phyloP scores from a whole-genome alignment of 2,888 invertebrate species.

The Melangyna quadrimaculata region DNA sequence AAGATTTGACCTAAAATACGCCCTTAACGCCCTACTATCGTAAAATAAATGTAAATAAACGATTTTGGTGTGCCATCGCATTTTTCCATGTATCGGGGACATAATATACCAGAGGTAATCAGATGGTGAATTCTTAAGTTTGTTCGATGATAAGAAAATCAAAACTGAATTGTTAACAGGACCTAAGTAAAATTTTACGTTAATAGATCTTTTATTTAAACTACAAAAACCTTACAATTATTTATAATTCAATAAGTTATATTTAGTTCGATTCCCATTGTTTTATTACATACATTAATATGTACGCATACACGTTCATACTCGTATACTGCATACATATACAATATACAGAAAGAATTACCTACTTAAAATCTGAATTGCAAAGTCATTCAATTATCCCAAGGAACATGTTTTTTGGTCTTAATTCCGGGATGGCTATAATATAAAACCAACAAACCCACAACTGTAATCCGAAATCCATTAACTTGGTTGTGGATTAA shows the following conservation, averaged over 20 bases:
- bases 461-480: constrained; percentile 68
- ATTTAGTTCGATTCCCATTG: not conserved
- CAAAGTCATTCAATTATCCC: not conserved
- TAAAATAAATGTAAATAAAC: too few species aligned
- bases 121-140: too few species aligned
- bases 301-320: too few species aligned
- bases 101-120: too few species aligned
- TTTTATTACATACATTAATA: not conserved
- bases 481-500: constrained; percentile 65
- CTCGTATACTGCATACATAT: too few species aligned
- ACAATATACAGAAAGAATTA: not conserved
- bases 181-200: too few species aligned
- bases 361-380: not conserved
- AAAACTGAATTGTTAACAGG: too few species aligned
- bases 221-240: not conserved
- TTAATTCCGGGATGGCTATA: constrained; percentile 59
- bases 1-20: too few species aligned
- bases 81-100: too few species aligned
- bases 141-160: too few species aligned
- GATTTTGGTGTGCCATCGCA: too few species aligned
- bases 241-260: not conserved
- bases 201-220: not conserved
- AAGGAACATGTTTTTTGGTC: not conserved
- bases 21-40: too few species aligned
- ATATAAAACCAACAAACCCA: constrained; percentile 68